Evolutionary conservation across 2,888 invertebrate genomes (phyloP).

Genomic region (Pycnomerus fuliginosus): DNA sequence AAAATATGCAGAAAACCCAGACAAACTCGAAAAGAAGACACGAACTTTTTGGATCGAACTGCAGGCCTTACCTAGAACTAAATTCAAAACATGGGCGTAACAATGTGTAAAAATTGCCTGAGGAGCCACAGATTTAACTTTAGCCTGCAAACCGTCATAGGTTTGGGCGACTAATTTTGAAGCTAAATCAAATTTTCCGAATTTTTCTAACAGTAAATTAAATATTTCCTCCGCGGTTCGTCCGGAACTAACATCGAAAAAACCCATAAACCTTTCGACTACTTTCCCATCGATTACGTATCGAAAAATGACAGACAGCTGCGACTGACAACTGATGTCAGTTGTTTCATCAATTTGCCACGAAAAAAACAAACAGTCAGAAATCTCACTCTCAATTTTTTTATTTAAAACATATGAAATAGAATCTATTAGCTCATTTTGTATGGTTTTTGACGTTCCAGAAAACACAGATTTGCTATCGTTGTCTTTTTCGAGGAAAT

Average conservation of each 20-base stretch:
- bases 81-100: conserved; percentile 32
- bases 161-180: conserved; percentile 40
- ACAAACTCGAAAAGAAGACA: conserved; percentile 6
- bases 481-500: background rate
- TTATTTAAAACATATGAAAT: conserved; percentile 6
- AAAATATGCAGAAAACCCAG: conserved; percentile 9
- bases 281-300: conserved; percentile 29
- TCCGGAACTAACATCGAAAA: conserved; percentile 3
- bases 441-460: conserved; percentile 19
- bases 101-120: conserved; percentile 34
- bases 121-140: conserved; percentile 29
- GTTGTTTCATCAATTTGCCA: conserved; percentile 25
- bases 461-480: conserved; percentile 7
- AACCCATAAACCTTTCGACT: conserved; percentile 19
- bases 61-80: conserved; percentile 26
- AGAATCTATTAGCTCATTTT: conserved; percentile 23
- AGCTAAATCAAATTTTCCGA: conserved; percentile 1
- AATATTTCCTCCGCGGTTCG: conserved; percentile 9
- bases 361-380: no score
- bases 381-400: background rate
- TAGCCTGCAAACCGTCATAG: conserved; percentile 40
- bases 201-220: conserved; percentile 5
- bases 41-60: conserved; percentile 13
- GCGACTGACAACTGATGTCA: conserved; percentile 29
- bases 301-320: conserved; percentile 36